These are phyloP conservation scores for Sycophila sp. DNA, from an alignment of 1,140 invertebrate genomes.

Conservation along the genomic window DNA sequence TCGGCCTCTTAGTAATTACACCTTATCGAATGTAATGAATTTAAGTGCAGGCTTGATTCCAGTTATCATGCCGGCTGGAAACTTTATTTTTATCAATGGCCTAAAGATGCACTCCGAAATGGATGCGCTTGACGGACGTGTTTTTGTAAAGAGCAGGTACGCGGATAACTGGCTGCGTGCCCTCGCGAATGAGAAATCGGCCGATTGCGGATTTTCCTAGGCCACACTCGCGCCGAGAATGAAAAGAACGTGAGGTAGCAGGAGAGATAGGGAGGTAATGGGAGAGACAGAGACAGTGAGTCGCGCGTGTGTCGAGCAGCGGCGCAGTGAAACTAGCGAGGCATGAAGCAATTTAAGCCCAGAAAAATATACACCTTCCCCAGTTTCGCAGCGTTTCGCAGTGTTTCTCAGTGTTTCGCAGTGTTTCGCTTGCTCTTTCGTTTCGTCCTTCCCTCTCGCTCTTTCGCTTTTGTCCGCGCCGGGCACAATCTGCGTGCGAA, in stretches of 20 bases:
- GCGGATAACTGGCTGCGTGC: neutral
- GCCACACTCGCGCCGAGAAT: too few relatives aligned
- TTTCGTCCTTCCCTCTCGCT: neutral
- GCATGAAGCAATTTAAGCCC: slow-evolving; percentile 40
- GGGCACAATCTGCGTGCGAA: slow-evolving; percentile 25
- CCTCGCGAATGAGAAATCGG: slow-evolving; percentile 25
- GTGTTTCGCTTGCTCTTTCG: neutral
- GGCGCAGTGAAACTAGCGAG: slow-evolving; percentile 35
- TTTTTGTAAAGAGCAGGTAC: slow-evolving; percentile 11
- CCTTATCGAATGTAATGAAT: too few relatives aligned
- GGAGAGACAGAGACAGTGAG: slow-evolving; percentile 16
- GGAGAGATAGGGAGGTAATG: neutral
- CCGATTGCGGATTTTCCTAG: neutral
- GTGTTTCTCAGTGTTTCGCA: neutral
- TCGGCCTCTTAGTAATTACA: too few relatives aligned
- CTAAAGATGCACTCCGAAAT: too few relatives aligned
- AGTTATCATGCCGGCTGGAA: too few relatives aligned
- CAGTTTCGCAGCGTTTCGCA: neutral
- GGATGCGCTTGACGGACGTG: too few relatives aligned
- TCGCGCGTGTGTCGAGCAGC: slow-evolving; percentile 5
- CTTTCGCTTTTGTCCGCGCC: slow-evolving; percentile 20
- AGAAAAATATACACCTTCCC: slow-evolving; percentile 35
- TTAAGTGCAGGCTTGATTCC: too few relatives aligned
- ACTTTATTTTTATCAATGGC: too few relatives aligned
- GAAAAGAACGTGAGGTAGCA: neutral